These are phyloP conservation scores for Rhipidura dahli DNA, from an alignment of 2,113 vertebrate species.

Conservation along the genomic window DNA sequence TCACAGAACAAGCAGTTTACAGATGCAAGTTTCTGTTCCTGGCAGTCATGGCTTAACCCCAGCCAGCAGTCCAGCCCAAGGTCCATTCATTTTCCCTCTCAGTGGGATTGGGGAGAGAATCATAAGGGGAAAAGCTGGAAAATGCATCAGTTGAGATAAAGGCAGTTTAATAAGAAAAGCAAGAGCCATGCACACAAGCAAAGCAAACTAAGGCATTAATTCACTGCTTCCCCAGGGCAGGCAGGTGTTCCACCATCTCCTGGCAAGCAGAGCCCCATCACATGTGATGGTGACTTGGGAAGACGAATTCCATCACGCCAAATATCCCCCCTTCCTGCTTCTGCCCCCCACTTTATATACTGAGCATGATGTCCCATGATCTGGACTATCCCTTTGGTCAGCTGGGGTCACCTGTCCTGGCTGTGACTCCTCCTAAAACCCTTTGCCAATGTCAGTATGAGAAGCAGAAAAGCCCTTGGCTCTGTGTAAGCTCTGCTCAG, in stretches of 20 bases:
- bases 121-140: not conserved
- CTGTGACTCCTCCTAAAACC: not conserved
- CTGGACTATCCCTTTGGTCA: not conserved
- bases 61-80: not conserved
- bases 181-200: not conserved
- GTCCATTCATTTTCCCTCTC: not conserved
- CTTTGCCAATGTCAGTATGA: rapidly evolving
- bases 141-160: not conserved
- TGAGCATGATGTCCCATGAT: not conserved
- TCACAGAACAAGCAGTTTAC: not conserved
- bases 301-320: not conserved
- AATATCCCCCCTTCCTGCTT: not conserved
- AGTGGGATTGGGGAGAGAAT: not conserved
- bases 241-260: not conserved
- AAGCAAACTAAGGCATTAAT: not conserved
- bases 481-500: not conserved
- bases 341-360: not conserved
- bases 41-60: not conserved
- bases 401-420: not conserved
- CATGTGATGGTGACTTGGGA: rapidly evolving
- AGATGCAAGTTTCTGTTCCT: not conserved
- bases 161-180: not conserved
- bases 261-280: not conserved
- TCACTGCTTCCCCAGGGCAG: not conserved
- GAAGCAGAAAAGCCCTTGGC: not conserved